Conservation (phyloP, 2,113 vertebrate genomes). For the Heteronetta atricapilla region DNA sequence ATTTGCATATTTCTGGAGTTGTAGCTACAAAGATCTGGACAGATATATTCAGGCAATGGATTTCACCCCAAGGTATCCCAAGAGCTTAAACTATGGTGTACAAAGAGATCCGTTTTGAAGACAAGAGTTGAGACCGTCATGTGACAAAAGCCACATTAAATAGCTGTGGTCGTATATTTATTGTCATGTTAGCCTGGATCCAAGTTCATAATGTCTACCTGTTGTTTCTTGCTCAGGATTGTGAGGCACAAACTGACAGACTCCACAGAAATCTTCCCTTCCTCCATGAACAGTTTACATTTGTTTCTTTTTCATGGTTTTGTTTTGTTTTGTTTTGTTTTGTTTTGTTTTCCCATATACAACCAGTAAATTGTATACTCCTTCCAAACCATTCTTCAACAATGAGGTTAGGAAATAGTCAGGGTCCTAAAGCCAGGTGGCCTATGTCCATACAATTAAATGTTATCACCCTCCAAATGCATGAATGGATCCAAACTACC, state of each 20-base stretch:
- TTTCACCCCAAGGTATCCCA: neutral
- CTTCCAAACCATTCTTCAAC: neutral
- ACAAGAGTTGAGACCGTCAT: rapidly evolving
- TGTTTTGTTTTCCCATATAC: neutral
- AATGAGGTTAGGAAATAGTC: neutral
- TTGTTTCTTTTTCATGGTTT: neutral
- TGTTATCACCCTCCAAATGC: neutral
- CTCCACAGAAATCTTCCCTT: neutral
- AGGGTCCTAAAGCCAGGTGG: neutral
- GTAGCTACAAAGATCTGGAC: neutral
- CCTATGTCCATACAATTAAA: neutral
- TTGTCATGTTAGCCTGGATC: neutral
- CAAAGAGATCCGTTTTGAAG: neutral
- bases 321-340: too few species aligned
- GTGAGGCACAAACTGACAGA: neutral
- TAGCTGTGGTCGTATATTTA: neutral
- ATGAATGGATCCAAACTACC: neutral
- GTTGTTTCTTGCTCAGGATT: neutral
- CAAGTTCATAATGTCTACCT: neutral
- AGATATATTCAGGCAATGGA: neutral
- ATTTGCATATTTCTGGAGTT: neutral
- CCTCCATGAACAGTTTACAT: neutral
- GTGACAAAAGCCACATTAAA: neutral
- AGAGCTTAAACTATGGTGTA: rapidly evolving
- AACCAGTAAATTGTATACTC: neutral